Evolutionary conservation across 2,888 invertebrate species (phyloP).

Genomic region (Pseudococcus jackbeardsleyi): DNA sequence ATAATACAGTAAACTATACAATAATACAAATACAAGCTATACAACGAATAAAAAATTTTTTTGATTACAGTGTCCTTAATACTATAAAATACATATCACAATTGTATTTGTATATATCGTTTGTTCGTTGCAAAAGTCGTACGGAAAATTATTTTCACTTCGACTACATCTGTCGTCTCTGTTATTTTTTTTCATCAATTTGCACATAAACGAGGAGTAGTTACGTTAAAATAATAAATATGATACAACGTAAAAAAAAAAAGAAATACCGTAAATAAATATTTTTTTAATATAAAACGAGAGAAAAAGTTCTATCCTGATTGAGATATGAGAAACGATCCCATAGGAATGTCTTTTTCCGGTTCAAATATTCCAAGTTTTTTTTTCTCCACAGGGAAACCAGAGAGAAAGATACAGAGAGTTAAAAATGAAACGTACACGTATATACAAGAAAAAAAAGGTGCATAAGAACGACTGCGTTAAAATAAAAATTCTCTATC

Average conservation of each 20-base stretch:
- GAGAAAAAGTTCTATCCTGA: neutral
- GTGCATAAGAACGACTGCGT: neutral
- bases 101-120: conserved; percentile 58
- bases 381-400: neutral
- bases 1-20: conserved; percentile 41
- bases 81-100: conserved; percentile 63
- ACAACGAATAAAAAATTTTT: conserved; percentile 57
- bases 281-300: conserved; percentile 21
- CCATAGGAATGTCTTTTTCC: conserved; percentile 26
- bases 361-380: neutral
- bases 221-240: conserved; percentile 16
- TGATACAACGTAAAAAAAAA: neutral
- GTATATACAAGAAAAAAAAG: conserved; percentile 18
- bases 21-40: conserved; percentile 54
- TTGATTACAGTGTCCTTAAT: conserved; percentile 61
- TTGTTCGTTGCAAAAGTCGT: conserved; percentile 53
- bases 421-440: conserved; percentile 31
- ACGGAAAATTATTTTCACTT: conserved; percentile 30
- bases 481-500: conserved; percentile 24
- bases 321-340: neutral
- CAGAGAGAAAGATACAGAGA: neutral
- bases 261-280: conserved; percentile 4
- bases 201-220: neutral
- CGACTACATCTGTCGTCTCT: conserved; percentile 30
- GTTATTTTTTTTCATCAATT: neutral